Base-by-base conservation (phyloP, 2,113 vertebrate genomes). In the Poicephalus gulielmi region DNA sequence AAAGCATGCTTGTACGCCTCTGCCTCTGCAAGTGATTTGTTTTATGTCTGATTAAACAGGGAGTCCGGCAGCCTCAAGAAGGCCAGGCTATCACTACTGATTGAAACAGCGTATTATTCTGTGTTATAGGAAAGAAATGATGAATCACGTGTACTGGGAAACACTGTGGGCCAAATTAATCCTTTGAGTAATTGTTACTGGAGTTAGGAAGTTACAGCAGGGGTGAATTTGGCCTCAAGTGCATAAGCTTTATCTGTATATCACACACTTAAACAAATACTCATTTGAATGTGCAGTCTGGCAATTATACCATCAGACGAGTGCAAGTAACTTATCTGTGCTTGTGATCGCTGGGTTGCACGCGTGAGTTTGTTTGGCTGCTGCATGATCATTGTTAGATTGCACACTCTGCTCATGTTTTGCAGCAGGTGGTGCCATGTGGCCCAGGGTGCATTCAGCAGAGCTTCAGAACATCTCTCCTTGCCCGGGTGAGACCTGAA, bases 1-100 rank as follows among this genome's bases (percentile, higher is more conserved):
- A 98, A 98, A 98, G 97, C 96, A 96, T 98, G 98, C 98, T 98
- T 98, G 98, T 98, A 98, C 79, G 97, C 98, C 97, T 98, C 97
- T 98, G 98, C 97, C 96, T 92, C 97, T 91, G 97, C 98, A 96
- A 98, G 95, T 97, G 97, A 98, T 98, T 98, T 98, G 98, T 98
- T 98, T 98, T 98, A 97, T 98, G 98, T 98, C 98, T 98, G 98
- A 98, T 98, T 98, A 98, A 98, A 98, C 98, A 97, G 97, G 97
- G 98, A 98, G 97, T 98, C 98, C 98, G 44, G 97, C 97, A 97
- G 97, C 96, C 97, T 98, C 96, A 96, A 98, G 97, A 97, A 98
- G 97, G 93, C 97, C 97, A 95, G 96, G 96, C 88, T 94, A 96
- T 96, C 73, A 95, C 92, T 93, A 76, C 95, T 93, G 97, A 98